phyloP scores from a whole-genome alignment of 2,888 invertebrate species.

The Drosophila tripunctata region DNA sequence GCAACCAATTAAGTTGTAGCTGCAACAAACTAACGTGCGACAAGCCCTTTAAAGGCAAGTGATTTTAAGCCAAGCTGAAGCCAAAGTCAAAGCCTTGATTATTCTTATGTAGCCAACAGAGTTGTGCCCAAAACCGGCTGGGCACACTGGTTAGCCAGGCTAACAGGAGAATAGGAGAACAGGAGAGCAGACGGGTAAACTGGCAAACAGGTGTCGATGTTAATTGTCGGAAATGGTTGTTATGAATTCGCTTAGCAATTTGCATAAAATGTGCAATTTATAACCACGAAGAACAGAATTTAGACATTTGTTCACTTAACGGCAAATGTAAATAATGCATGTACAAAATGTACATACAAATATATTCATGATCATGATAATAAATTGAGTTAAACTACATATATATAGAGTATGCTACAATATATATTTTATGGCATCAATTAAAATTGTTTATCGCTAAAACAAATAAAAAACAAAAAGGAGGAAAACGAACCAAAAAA shows the following conservation, averaged over 20 bases:
- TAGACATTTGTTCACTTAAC: conserved; percentile 27
- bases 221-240: conserved; percentile 38
- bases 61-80: background rate
- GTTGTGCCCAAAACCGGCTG: conserved; percentile 30
- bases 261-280: conserved; percentile 40
- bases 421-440: conserved; percentile 21
- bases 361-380: conserved; percentile 15
- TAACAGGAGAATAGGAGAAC: conserved; percentile 2
- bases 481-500: too few relatives aligned
- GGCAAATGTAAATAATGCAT: conserved; percentile 1
- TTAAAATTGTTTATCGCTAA: conserved; percentile 21
- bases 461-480: background rate
- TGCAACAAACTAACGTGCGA: conserved; percentile 1
- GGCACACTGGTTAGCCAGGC: conserved; percentile 9
- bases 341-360: too few relatives aligned
- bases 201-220: conserved; percentile 40
- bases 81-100: background rate
- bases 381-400: too few relatives aligned
- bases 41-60: conserved; percentile 9
- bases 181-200: background rate
- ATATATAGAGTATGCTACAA: background rate
- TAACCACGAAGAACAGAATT: conserved; percentile 25
- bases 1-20: conserved; percentile 18
- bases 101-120: conserved; percentile 7
- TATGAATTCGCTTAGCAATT: conserved; percentile 33